A percentile compares a stretch with the other conserved stretches of the same genome.
phyloP scores from a whole-genome alignment of 1,140 invertebrate genomes.

The Helicoverpa zea region DNA sequence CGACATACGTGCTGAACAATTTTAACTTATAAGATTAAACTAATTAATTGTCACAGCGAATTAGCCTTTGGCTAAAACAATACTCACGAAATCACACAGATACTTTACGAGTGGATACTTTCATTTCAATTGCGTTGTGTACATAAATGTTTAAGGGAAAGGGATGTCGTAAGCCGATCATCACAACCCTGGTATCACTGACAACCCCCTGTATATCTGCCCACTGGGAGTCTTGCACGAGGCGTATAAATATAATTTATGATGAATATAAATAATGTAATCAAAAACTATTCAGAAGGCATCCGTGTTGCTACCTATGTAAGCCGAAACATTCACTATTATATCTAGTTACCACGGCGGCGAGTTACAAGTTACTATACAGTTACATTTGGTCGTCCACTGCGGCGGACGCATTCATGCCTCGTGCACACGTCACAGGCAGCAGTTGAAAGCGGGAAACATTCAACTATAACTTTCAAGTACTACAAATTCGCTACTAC shows the following conservation, averaged over 20 bases:
- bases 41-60: conserved; percentile 25
- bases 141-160: neutral
- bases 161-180: conserved; percentile 7
- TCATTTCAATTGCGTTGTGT: neutral
- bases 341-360: conserved; percentile 44
- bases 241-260: conserved; percentile 3
- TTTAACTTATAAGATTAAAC: neutral
- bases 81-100: conserved; percentile 20
- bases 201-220: neutral
- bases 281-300: conserved; percentile 41
- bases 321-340: conserved; percentile 44
- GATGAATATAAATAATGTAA: conserved; percentile 47
- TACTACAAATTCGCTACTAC: too few relatives aligned
- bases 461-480: too few relatives aligned
- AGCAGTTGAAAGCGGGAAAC: neutral
- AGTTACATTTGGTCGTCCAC: conserved; percentile 7
- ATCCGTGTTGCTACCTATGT: conserved; percentile 49
- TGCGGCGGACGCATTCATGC: neutral
- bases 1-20: neutral
- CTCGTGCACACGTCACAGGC: neutral
- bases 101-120: neutral
- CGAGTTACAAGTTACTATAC: neutral
- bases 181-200: conserved; percentile 22
- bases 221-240: conserved; percentile 3
- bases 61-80: conserved; percentile 31